Evolutionary conservation across 2,888 invertebrate genomes (phyloP).

Genomic region (Noctua janthina): DNA sequence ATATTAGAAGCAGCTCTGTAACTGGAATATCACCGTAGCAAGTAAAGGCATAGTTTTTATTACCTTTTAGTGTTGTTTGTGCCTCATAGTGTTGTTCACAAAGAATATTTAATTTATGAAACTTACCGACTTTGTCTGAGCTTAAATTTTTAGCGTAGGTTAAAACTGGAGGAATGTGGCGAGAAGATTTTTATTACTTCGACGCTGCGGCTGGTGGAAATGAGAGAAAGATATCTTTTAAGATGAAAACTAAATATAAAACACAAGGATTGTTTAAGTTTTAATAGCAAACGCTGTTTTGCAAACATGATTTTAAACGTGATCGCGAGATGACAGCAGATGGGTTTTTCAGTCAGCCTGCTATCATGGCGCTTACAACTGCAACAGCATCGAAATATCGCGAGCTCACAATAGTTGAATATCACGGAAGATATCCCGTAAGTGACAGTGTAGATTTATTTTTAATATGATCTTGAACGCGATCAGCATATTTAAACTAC

Average conservation of each 20-base stretch:
- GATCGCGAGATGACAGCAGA: not conserved
- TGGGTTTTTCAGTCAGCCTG: no score
- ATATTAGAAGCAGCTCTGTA: slow-evolving; percentile 2
- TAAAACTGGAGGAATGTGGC: slow-evolving; percentile 30
- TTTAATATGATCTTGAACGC: not conserved
- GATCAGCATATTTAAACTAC: no score
- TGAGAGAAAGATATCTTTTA: slow-evolving; percentile 11
- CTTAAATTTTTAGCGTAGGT: slow-evolving; percentile 43
- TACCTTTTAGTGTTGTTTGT: slow-evolving; percentile 58
- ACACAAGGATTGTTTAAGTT: not conserved
- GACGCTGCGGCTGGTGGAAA: not conserved
- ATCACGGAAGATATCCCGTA: no score
- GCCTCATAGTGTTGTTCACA: slow-evolving; percentile 45
- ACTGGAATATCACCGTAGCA: slow-evolving; percentile 23
- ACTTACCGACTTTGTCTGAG: slow-evolving; percentile 35
- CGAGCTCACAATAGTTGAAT: not conserved
- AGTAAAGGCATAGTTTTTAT: slow-evolving; percentile 54
- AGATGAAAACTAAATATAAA: not conserved
- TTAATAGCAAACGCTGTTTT: not conserved
- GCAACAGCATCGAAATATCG: not conserved
- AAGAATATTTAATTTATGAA: slow-evolving; percentile 61
- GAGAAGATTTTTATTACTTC: slow-evolving; percentile 39
- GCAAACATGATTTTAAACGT: not conserved
- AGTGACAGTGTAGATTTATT: no score
- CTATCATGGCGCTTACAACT: not conserved